phyloP scores from a whole-genome alignment of 1,140 invertebrate genomes.

The Drosophila ogumai region DNA sequence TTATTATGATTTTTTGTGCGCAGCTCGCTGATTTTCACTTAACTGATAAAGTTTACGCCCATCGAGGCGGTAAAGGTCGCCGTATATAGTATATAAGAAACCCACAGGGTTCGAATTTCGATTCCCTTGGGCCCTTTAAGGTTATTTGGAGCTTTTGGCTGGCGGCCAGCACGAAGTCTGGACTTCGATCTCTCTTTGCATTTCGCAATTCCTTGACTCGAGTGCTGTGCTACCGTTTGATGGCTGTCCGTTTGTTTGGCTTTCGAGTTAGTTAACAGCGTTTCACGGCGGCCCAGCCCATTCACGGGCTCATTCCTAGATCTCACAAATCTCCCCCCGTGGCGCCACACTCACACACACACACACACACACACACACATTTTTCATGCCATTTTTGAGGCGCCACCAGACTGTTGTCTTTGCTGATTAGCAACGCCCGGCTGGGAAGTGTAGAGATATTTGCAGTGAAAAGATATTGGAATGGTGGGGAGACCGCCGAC shows the following conservation, averaged over 20 bases:
- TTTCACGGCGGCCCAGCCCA: slow-evolving; percentile 16
- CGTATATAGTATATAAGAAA: background rate
- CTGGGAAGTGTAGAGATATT: slow-evolving; percentile 22
- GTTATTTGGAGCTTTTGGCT: slow-evolving; percentile 30
- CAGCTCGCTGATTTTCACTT: slow-evolving; percentile 73
- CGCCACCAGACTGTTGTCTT: slow-evolving; percentile 75
- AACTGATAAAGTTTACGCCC: slow-evolving; percentile 76
- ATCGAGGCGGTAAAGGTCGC: slow-evolving; percentile 34
- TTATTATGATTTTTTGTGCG: slow-evolving; percentile 72
- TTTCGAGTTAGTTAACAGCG: slow-evolving; percentile 73
- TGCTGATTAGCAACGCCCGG: slow-evolving; percentile 69
- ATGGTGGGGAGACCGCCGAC: slow-evolving; percentile 6
- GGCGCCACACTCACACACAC: slow-evolving; percentile 25
- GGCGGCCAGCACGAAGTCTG: slow-evolving; percentile 25
- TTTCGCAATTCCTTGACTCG: slow-evolving; percentile 59
- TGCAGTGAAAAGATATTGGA: slow-evolving; percentile 26
- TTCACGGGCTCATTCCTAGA: slow-evolving; percentile 21
- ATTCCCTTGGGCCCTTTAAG: slow-evolving; percentile 20
- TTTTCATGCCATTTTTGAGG: slow-evolving; percentile 75
- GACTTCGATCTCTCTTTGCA: slow-evolving; percentile 19
- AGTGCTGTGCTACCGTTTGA: slow-evolving; percentile 77
- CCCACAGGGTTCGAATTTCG: background rate
- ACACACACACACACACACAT: slow-evolving; percentile 35
- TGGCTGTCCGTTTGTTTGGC: slow-evolving; percentile 79
- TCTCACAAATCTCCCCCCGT: slow-evolving; percentile 26